These are phyloP conservation scores for Ceramica pisi DNA, from an alignment of 2,888 invertebrate genomes.

Conservation along the genomic window DNA sequence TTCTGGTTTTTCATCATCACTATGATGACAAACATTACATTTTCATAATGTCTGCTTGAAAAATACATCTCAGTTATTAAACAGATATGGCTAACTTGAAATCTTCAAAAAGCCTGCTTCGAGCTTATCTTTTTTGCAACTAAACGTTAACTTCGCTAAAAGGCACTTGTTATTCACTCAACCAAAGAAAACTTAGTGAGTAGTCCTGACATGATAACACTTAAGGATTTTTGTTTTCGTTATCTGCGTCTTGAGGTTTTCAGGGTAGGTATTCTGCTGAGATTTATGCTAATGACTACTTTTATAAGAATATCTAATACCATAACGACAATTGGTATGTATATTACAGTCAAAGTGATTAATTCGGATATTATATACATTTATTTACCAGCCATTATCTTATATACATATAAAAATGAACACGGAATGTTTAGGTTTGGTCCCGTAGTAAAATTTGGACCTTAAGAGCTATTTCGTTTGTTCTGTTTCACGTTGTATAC, in stretches of 20 bases:
- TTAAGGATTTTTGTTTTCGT: slow-evolving; percentile 1
- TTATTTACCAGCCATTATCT: too few species aligned
- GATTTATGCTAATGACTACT: neutral
- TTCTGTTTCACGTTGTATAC: too few species aligned
- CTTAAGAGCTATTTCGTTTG: too few species aligned
- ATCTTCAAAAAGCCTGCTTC: neutral
- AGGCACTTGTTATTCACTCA: slow-evolving; percentile 10
- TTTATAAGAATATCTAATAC: neutral
- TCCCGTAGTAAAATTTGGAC: too few species aligned
- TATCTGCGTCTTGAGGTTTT: neutral
- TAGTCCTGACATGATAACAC: slow-evolving; percentile 12
- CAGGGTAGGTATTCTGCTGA: neutral
- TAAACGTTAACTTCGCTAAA: slow-evolving; percentile 22
- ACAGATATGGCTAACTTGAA: slow-evolving; percentile 1
- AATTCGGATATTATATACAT: too few species aligned
- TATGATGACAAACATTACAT: neutral
- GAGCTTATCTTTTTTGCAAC: slow-evolving; percentile 23
- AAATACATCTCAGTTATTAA: neutral
- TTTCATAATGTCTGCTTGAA: neutral
- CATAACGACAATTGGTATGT: neutral
- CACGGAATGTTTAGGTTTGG: too few species aligned
- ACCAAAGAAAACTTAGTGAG: neutral
- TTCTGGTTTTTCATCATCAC: too few species aligned
- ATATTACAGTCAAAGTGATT: too few species aligned
- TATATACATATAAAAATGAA: too few species aligned